These are phyloP conservation scores for Trilocha varians DNA, from an alignment of 2,888 invertebrate genomes.

Conservation along the genomic window DNA sequence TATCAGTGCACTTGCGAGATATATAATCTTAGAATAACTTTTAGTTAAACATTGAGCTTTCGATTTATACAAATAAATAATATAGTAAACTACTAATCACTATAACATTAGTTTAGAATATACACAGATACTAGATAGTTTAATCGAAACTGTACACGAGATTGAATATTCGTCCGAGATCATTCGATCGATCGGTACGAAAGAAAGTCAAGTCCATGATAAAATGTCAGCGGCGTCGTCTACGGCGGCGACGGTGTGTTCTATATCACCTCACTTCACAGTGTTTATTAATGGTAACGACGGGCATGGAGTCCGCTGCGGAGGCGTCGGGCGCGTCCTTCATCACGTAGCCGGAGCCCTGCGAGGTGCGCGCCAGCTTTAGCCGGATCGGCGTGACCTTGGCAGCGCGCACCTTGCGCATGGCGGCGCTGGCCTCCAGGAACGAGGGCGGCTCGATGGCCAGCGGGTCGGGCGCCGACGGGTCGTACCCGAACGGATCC, in stretches of 20 bases:
- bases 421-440: slow-evolving; percentile 47
- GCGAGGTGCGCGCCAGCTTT: slow-evolving; percentile 86
- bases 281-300: slow-evolving; percentile 78
- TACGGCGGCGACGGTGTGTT: slow-evolving; percentile 20
- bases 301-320: slow-evolving; percentile 6
- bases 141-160: slow-evolving; percentile 33
- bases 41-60: slow-evolving; percentile 71
- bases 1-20: slow-evolving; percentile 39
- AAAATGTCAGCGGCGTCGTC: too few relatives aligned
- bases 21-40: slow-evolving; percentile 58
- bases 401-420: slow-evolving; percentile 75
- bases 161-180: slow-evolving; percentile 28
- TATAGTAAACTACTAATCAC: slow-evolving; percentile 43
- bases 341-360: slow-evolving; percentile 81
- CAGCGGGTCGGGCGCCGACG: slow-evolving; percentile 57
- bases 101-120: slow-evolving; percentile 37
- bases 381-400: slow-evolving; percentile 86
- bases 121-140: slow-evolving; percentile 40
- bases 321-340: slow-evolving; percentile 39
- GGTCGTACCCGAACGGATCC: slow-evolving; percentile 64
- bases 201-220: slow-evolving; percentile 6
- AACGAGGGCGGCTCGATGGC: slow-evolving; percentile 57
- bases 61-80: slow-evolving; percentile 71
- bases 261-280: slow-evolving; percentile 91
- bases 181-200: slow-evolving; percentile 5